Evolutionary conservation across 92 coral and sea anemone species (phyloP), one percentile per base, ranked within the genome.

Genomic region (Pocillopora grandis): DNA sequence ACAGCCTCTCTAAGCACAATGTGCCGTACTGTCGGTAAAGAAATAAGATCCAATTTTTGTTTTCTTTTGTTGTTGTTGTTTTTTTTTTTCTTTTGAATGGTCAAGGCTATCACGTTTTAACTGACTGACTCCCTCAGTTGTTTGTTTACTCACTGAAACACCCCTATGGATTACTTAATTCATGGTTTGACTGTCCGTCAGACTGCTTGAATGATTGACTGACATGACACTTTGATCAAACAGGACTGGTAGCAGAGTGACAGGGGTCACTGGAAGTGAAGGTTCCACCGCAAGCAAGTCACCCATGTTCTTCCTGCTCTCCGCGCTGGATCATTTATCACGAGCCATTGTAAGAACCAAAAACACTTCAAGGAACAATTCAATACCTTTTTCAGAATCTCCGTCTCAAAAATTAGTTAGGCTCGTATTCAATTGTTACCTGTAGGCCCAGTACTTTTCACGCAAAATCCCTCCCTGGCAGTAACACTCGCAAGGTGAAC

Each of bases 161-260:
- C 33, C 10, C 14, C 36, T 31, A 9, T 42, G 5, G 20, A 14
- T 65, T 18, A 61, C 7, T 19, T 72, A 0, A 10, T 12, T n/a
- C 18, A 20, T 10, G 19, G 60, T 16, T 1, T 72, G 16, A 55
- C 16, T 72, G 65, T 42, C 52, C 52, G 52, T 42, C 52, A 42
- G 61, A 75, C 5, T 48, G 18, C 20, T 42, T 66, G 66, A 20
- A 55, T 55, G 14, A 55, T 49, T 56, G 12, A 15, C 27, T 12
- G 15, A 18, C 37, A 1, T 37, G 56, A 7, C 4, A 1, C 37
- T 13, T 23, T 52, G 17, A 23, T 19, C 62, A 19, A 42, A 49
- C 80, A 94, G 98, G 90, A 65, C 95, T 15, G 92, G 88, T 14
- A 94, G 95, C 84, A 92, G 93, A 66, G 81, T 94, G 31, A 94